Conservation (phyloP, 1,140 invertebrate genomes). For the Platorchestia sp. region DNA sequence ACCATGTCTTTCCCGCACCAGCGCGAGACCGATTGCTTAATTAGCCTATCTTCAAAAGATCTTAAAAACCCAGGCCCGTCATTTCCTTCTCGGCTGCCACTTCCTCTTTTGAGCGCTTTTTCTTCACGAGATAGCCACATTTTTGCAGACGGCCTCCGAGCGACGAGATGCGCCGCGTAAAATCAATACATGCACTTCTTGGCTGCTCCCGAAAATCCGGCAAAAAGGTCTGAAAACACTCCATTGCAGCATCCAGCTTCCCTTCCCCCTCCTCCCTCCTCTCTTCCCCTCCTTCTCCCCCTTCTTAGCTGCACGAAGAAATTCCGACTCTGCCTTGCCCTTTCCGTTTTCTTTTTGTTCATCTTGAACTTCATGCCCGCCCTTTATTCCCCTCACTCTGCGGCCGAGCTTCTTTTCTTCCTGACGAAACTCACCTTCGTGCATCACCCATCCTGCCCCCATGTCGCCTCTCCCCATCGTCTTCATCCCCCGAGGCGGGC, state of each 20-base stretch:
- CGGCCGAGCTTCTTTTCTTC: not conserved
- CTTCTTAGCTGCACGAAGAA: not conserved
- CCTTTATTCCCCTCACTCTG: not conserved
- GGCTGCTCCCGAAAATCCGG: slow-evolving; percentile 55
- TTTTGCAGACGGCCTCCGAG: slow-evolving; percentile 23
- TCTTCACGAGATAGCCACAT: slow-evolving; percentile 25
- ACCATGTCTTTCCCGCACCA: not conserved
- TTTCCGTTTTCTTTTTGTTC: not conserved
- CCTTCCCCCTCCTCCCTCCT: not conserved
- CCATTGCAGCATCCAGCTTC: slow-evolving; percentile 29
- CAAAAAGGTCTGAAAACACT: slow-evolving; percentile 54
- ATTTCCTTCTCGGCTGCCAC: slow-evolving; percentile 39
- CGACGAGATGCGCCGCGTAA: slow-evolving; percentile 31
- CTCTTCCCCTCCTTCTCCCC: not conserved
- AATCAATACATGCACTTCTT: slow-evolving; percentile 53
- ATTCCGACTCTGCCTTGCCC: not conserved
- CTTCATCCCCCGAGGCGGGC: not conserved
- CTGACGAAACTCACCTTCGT: not conserved
- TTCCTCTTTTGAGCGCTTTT: slow-evolving; percentile 22
- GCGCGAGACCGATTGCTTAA: slow-evolving; percentile 46
- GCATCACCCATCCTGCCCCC: not conserved
- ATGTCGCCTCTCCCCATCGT: not conserved
- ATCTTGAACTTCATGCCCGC: not conserved
- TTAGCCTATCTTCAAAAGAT: slow-evolving; percentile 22
- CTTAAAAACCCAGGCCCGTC: not conserved